These are phyloP conservation scores for Cyrtodaria siliqua DNA, from an alignment of 2,888 invertebrate genomes.

Conservation along the genomic window DNA sequence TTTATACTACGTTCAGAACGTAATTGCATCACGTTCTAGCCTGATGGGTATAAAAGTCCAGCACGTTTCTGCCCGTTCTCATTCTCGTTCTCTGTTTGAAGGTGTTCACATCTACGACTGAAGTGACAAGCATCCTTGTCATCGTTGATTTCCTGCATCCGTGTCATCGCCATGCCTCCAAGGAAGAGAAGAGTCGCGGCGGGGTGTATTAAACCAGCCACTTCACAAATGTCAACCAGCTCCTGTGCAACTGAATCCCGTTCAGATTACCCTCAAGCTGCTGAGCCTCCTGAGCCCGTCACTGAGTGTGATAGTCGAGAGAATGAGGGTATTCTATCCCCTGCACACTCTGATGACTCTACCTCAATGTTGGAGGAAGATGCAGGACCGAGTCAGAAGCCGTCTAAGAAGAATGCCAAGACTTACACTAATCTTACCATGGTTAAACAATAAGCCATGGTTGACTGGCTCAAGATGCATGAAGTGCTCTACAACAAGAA, in stretches of 20 bases:
- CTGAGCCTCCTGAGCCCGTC: conserved; percentile 1
- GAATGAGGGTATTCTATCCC: not conserved
- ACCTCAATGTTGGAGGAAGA: too few species aligned
- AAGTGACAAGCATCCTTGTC: too few species aligned
- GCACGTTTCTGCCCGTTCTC: not conserved
- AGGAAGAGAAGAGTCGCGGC: not conserved
- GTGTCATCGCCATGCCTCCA: not conserved
- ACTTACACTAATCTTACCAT: conserved; percentile 19
- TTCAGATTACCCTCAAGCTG: not conserved
- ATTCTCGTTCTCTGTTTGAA: too few species aligned
- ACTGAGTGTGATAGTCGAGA: conserved; percentile 1
- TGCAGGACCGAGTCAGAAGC: conserved; percentile 11
- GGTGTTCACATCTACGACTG: too few species aligned
- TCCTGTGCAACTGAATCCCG: conserved; percentile 9
- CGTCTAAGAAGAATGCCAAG: conserved; percentile 1
- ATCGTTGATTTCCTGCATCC: not conserved
- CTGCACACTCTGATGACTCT: conserved; percentile 8
- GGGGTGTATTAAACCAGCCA: conserved; percentile 1
- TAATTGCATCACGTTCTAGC: not conserved
- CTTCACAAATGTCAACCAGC: not conserved
- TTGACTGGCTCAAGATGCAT: conserved; percentile 33
- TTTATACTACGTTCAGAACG: too few species aligned
- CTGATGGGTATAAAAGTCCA: not conserved
- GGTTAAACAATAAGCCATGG: conserved; percentile 15
- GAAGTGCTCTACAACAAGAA: conserved; percentile 26